A percentile compares a stretch with the other conserved stretches of the same genome.
These are phyloP conservation scores for Noctua fimbriata DNA, from an alignment of 2,888 invertebrate species.

Conservation along the genomic window DNA sequence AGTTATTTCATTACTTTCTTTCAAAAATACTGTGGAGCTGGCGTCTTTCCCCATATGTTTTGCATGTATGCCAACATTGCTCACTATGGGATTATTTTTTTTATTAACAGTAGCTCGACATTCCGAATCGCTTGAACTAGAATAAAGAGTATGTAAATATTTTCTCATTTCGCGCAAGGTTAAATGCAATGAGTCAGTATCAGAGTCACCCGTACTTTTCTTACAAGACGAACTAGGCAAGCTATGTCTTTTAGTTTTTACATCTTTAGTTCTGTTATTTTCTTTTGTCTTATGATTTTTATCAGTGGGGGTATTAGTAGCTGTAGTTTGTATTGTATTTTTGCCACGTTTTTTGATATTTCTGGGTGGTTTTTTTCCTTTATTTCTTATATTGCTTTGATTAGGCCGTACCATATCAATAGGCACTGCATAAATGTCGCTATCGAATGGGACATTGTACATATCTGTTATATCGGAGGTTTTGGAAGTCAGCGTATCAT, in stretches of 20 bases:
- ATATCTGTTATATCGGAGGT: conserved; percentile 95
- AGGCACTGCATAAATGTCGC: conserved; percentile 96
- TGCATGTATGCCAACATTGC: conserved; percentile 83
- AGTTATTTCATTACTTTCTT: conserved; percentile 80
- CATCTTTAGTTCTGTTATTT: conserved; percentile 79
- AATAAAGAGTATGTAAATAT: conserved; percentile 95
- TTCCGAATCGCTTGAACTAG: conserved; percentile 93
- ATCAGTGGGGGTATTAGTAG: conserved; percentile 73
- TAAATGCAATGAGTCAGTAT: conserved; percentile 94
- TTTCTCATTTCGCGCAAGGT: conserved; percentile 96
- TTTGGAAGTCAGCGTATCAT: conserved; percentile 93
- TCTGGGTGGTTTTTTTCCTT: conserved; percentile 83
- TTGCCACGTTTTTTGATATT: conserved; percentile 83
- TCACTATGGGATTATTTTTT: conserved; percentile 86
- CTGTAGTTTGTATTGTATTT: conserved; percentile 78
- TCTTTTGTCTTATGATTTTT: conserved; percentile 79
- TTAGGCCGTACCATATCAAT: conserved; percentile 94
- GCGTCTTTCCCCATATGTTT: conserved; percentile 80
- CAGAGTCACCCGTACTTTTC: conserved; percentile 89
- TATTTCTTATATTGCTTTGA: conserved; percentile 78
- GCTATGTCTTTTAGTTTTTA: conserved; percentile 92
- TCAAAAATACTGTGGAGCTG: conserved; percentile 77
- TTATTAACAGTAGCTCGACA: conserved; percentile 86
- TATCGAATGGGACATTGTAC: conserved; percentile 97
- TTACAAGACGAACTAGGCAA: conserved; percentile 92